phyloP scores from a whole-genome alignment of 2,888 invertebrate species.

The Amphipoea lucens region DNA sequence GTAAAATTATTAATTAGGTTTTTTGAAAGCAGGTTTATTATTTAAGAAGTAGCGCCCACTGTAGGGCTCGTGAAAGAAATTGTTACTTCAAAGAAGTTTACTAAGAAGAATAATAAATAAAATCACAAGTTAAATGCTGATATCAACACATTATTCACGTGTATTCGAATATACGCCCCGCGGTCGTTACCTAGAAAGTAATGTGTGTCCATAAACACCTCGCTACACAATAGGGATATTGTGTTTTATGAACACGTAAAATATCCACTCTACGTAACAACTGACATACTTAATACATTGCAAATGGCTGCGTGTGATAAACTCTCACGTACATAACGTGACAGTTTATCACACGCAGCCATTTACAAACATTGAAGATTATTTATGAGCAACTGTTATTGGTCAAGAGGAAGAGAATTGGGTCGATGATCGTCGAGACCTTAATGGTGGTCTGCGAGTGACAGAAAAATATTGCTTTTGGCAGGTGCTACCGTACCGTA shows the following conservation, averaged over 20 bases:
- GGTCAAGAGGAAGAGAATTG: background rate
- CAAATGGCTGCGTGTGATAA: too few relatives aligned
- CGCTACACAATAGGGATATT: slow-evolving; percentile 61
- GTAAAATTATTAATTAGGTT: slow-evolving; percentile 16
- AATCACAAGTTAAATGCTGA: background rate
- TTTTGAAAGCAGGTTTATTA: background rate
- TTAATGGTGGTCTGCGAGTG: slow-evolving; percentile 7
- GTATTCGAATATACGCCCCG: background rate
- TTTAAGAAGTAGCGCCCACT: background rate
- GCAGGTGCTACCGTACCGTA: background rate
- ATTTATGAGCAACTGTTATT: slow-evolving; percentile 63
- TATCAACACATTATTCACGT: background rate
- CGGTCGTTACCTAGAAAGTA: slow-evolving; percentile 4
- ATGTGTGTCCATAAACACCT: slow-evolving; percentile 64
- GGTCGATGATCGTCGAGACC: background rate
- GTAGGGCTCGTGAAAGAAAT: background rate
- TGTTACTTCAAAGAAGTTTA: background rate
- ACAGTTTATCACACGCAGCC: slow-evolving; percentile 67
- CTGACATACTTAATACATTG: slow-evolving; percentile 69
- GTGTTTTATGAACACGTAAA: slow-evolving; percentile 76
- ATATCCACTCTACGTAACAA: slow-evolving; percentile 63
- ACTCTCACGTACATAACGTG: slow-evolving; percentile 33
- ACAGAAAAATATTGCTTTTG: slow-evolving; percentile 1
- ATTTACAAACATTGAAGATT: slow-evolving; percentile 63
- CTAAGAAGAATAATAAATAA: background rate